These are phyloP conservation scores for Habrosyne pyritoides DNA, from an alignment of 2,888 invertebrate species.

Conservation along the genomic window DNA sequence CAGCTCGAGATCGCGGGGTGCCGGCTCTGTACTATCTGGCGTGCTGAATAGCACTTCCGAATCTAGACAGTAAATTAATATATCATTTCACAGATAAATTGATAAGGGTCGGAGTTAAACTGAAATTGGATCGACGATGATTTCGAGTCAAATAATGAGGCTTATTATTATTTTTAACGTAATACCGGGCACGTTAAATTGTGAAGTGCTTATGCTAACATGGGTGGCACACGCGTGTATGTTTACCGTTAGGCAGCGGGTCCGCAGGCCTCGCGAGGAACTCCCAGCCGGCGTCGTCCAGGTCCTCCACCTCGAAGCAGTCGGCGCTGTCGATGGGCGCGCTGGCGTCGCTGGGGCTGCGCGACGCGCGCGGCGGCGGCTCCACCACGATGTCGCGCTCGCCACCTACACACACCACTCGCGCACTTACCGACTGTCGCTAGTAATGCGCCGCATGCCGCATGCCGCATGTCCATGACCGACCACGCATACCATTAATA, in stretches of 20 bases:
- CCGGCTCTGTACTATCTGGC: constrained; percentile 22
- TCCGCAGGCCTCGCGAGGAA: constrained; percentile 70
- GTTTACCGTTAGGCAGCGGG: constrained; percentile 67
- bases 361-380: constrained; percentile 29
- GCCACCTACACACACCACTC: constrained; percentile 51
- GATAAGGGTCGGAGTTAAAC: too few species aligned
- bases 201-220: too few species aligned
- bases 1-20: too few species aligned
- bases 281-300: constrained; percentile 80
- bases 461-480: neutral
- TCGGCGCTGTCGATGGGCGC: constrained; percentile 71
- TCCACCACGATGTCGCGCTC: constrained; percentile 58
- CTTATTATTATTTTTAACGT: too few species aligned
- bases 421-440: neutral
- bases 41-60: constrained; percentile 59
- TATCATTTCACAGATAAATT: too few species aligned
- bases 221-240: neutral
- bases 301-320: constrained; percentile 80
- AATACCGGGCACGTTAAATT: too few species aligned
- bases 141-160: too few species aligned
- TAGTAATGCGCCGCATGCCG: too few species aligned
- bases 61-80: constrained; percentile 39
- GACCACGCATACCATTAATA: neutral
- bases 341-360: constrained; percentile 33
- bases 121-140: too few species aligned